phyloP scores from a whole-genome alignment of 2,888 invertebrate species.

The Syrphus vitripennis region DNA sequence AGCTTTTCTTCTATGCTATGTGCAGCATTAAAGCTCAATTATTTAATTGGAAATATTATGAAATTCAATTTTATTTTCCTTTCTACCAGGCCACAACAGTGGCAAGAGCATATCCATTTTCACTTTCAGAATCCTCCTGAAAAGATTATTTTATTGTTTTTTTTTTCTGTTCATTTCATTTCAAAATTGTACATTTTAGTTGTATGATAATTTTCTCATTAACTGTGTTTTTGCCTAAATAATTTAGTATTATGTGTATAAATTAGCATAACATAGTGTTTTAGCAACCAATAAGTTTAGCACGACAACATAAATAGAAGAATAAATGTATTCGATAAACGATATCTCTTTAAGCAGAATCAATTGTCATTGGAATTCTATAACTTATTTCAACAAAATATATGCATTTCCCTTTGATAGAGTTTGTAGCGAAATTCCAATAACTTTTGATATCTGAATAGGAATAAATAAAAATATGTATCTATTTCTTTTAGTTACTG shows the following conservation, averaged over 20 bases:
- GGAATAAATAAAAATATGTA: not conserved
- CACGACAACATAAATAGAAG: constrained; percentile 5
- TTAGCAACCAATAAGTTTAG: constrained; percentile 41
- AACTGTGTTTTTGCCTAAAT: constrained; percentile 29
- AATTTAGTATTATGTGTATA: constrained; percentile 19
- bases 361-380: not conserved
- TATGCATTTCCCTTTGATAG: not conserved
- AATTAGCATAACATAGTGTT: constrained; percentile 32
- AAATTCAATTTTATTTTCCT: not conserved
- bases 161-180: not conserved
- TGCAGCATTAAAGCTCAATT: constrained; percentile 3
- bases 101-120: constrained; percentile 86
- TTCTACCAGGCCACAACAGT: constrained; percentile 84
- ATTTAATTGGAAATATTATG: not conserved
- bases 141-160: constrained; percentile 75
- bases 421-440: not conserved
- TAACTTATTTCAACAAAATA: not conserved
- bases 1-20: not conserved
- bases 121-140: constrained; percentile 86
- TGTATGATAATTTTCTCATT: not conserved
- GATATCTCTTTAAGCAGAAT: not conserved
- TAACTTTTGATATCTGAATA: not conserved
- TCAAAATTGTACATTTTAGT: not conserved
- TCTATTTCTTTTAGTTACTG: not conserved
- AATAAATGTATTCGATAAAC: not conserved